Base-by-base conservation (phyloP, 2,797 vertebrate species). In the Sebastes diaconus region DNA sequence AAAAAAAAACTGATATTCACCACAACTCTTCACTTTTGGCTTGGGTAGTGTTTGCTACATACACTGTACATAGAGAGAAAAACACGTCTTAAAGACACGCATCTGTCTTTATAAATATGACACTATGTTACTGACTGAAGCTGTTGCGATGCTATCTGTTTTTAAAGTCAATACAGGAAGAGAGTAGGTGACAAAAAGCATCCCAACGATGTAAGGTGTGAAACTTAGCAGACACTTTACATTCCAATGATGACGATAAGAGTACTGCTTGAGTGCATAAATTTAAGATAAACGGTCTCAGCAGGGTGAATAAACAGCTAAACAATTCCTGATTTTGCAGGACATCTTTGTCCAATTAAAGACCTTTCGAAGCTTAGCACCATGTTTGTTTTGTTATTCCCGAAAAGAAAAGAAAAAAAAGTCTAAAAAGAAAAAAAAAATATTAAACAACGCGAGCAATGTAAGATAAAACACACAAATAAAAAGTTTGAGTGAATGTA, bases 41-140 rank as follows among this genome's bases (percentile, higher is more conserved):
- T 89, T 94, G 91, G 92, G 87, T 95, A 95, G 92, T 95, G 94
- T 93, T 94, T 93, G 91, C 92, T 94, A 95, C 94, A 93, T 94
- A 93, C 83, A 92, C 84, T 87, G 81, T 90, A 92, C 80, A 88
- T 84, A 32, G 73, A 90, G 61, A 68, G 81, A 82, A 70, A 50
- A 84, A 57, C 22, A 13, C 10, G 58, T 60, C 67, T 73, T 84
- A 70, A 86, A 89, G 86, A 90, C 83, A 80, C 7, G 24, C 68
- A 80, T 87, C 70, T 50, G 65, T 82, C 70, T 81, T 82, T 61
- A 84, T 75, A 88, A 85, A 79, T 84, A 87, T 86, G 90, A 91
- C 88, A 92, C 80, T 34, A 63, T 74, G 69, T 77, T 73, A 76
- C 57, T 77, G 55, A 78, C 46, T 83, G 74, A 77, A 86, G 88